Evolutionary conservation across 2,113 vertebrate genomes (phyloP).

Genomic region (Alligator sinensis): DNA sequence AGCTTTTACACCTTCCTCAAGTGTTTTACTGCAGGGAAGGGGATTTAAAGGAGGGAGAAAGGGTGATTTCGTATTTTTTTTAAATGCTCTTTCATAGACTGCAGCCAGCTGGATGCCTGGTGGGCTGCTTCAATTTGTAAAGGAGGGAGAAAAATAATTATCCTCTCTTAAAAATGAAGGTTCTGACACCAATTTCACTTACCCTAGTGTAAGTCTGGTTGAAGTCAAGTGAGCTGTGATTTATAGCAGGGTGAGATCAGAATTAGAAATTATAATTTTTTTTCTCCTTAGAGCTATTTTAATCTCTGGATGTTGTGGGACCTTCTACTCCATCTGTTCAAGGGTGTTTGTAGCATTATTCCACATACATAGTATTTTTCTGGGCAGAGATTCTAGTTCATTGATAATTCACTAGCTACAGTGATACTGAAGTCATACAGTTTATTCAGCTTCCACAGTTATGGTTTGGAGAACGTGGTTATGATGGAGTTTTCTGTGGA

Average conservation of each 20-base stretch:
- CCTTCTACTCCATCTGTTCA: constrained; percentile 58
- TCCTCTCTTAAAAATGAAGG: constrained; percentile 56
- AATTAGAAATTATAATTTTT: background rate
- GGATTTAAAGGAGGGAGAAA: constrained; percentile 61
- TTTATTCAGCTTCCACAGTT: constrained; percentile 17
- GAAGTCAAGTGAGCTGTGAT: constrained; percentile 58
- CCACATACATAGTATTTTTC: constrained; percentile 61
- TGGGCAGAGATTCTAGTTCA: constrained; percentile 57
- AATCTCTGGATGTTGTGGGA: constrained; percentile 15
- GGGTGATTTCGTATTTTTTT: constrained; percentile 40
- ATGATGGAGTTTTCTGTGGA: background rate
- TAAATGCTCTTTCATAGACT: constrained; percentile 51
- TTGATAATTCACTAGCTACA: constrained; percentile 44
- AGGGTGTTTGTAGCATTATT: constrained; percentile 27
- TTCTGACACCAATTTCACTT: constrained; percentile 45
- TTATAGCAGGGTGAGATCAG: constrained; percentile 59
- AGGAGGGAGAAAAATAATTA: constrained; percentile 59
- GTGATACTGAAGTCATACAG: constrained; percentile 18
- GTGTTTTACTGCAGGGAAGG: constrained; percentile 65
- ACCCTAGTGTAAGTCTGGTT: background rate
- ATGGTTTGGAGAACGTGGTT: background rate
- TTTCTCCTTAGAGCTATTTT: constrained; percentile 15
- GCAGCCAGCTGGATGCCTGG: constrained; percentile 57
- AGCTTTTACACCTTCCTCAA: constrained; percentile 61
- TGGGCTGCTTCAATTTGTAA: constrained; percentile 45